Evolutionary conservation across 2,113 vertebrate species (phyloP), one percentile per base, ranked within the genome.

Genomic region (Colinus virginianus): DNA sequence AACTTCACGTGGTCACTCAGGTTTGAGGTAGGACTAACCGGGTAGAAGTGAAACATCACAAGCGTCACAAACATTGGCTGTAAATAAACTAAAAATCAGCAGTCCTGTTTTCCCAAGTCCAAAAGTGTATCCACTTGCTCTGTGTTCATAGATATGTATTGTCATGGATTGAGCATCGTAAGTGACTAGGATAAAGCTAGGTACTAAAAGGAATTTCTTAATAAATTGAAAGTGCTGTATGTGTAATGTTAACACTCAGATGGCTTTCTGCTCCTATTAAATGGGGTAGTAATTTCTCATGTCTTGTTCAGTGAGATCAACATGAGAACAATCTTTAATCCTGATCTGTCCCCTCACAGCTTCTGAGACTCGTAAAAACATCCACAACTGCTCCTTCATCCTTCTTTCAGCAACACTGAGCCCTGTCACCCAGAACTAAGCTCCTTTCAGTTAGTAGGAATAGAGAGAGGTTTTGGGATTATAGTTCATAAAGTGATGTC

Each of bases 41-140:
- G 87, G 40, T 59, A 81, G 40, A 94, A 70, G 3, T 43, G 78
- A 91, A 95, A 95, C 84, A 69, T 43, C 77, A 93, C 14, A 32
- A 46, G 49, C 63, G 32, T 82, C 83, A 78, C 70, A 91, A 74
- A 75, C 56, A 78, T 40, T 23, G 45, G 66, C 80, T 2, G 5
- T 84, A 90, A 94, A 93, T 92, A 93, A 92, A 53, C 40, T 28
- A 23, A 90, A 66, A 51, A 76, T 55, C 87, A 84, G 46, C 86
- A 28, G 58, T 26, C 36, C 1, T 83, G 12, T 83, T 96, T 96
- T 91, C 87, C 55, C 90, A 94, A 71, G 61, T 95, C 62, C 80
- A 51, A 63, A 88, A 81, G 28, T 70, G 21, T 25, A 87, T 20
- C 21, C 46, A 15, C 36, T 71, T 67, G 36, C 8, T 71, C 4